phyloP scores from a whole-genome alignment of 1,140 invertebrate species.

The Vanessa tameamea region DNA sequence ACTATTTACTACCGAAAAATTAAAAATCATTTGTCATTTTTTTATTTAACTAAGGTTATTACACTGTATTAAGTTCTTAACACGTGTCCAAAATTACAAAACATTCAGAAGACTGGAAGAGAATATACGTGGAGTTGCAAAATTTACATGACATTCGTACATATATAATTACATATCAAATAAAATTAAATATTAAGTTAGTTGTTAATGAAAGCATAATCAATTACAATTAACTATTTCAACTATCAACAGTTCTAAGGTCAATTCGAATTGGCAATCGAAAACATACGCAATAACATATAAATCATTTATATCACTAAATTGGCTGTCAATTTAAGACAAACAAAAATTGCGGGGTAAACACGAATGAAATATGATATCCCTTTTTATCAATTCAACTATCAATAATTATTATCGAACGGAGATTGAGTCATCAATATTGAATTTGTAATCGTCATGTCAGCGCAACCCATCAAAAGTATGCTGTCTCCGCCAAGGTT shows the following conservation, averaged over 20 bases:
- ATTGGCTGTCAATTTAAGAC: constrained; percentile 65
- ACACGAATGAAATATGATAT: constrained; percentile 64
- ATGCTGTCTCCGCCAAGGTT: constrained; percentile 24
- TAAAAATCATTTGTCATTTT: too few relatives aligned
- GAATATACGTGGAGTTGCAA: too few relatives aligned
- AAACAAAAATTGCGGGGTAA: constrained; percentile 64
- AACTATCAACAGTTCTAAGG: constrained; percentile 20
- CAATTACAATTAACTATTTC: constrained; percentile 2
- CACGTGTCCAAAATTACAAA: too few relatives aligned
- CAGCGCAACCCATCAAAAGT: constrained; percentile 27
- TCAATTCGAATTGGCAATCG: constrained; percentile 43
- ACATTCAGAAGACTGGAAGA: too few relatives aligned
- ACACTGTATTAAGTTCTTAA: too few relatives aligned
- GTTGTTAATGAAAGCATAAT: not conserved
- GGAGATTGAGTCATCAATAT: constrained; percentile 67
- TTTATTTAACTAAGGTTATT: too few relatives aligned
- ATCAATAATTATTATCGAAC: constrained; percentile 54
- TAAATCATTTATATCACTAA: constrained; percentile 56
- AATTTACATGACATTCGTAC: too few relatives aligned
- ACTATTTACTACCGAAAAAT: too few relatives aligned
- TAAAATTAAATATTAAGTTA: not conserved
- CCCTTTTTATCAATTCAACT: constrained; percentile 48
- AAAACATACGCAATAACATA: constrained; percentile 48
- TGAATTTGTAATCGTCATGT: constrained; percentile 43
- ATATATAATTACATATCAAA: too few relatives aligned